Conservation (phyloP, 2,888 invertebrate genomes). For the Plemyria rubiginata region DNA sequence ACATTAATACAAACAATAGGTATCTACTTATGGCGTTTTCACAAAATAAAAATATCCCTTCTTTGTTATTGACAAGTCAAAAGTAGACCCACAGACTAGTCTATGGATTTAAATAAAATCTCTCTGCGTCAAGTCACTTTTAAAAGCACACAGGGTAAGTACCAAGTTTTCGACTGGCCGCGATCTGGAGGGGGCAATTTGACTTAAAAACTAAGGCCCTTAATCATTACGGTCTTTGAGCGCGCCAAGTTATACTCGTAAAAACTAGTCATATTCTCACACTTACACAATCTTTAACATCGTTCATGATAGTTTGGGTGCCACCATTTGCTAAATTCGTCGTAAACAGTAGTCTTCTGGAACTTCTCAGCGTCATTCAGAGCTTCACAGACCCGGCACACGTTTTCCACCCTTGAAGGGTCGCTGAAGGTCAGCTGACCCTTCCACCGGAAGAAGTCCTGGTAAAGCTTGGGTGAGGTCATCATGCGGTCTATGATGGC, state of each 20-base stretch:
- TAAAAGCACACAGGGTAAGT: background rate
- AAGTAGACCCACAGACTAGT: too few species aligned
- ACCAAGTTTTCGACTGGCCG: background rate
- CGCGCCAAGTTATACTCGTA: too few species aligned
- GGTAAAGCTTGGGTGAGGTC: slow-evolving; percentile 53
- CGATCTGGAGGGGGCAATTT: background rate
- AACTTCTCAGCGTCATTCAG: slow-evolving; percentile 53
- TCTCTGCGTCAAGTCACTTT: background rate
- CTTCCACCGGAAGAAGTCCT: slow-evolving; percentile 64
- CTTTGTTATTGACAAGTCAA: too few species aligned
- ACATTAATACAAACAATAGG: too few species aligned
- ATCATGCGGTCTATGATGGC: slow-evolving; percentile 55
- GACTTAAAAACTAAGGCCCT: too few species aligned
- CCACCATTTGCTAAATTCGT: slow-evolving; percentile 68
- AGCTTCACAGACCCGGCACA: slow-evolving; percentile 64
- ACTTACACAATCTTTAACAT: slow-evolving; percentile 25
- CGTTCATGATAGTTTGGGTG: slow-evolving; percentile 49
- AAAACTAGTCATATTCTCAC: too few species aligned
- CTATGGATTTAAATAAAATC: too few species aligned
- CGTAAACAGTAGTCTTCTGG: slow-evolving; percentile 41
- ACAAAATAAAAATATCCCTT: too few species aligned
- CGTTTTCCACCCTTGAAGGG: slow-evolving; percentile 50
- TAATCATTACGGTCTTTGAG: too few species aligned
- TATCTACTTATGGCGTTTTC: too few species aligned
- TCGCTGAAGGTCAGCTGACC: slow-evolving; percentile 55